Base-by-base conservation (phyloP, 2,797 vertebrate genomes). In the Aldrovandia affinis region DNA sequence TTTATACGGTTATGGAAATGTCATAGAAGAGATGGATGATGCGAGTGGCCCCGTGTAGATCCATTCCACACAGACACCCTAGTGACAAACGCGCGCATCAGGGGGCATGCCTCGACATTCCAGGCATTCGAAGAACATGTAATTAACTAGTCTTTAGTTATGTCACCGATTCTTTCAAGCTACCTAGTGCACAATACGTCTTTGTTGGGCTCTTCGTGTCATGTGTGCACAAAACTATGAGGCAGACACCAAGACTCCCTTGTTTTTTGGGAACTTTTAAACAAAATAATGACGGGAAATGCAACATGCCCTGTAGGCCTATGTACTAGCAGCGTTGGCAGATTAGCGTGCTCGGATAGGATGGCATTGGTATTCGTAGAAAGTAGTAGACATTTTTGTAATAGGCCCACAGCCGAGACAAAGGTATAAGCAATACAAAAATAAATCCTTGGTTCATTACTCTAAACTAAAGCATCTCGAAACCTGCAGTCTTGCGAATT, bases 121-220 rank as follows among this genome's bases (percentile, higher is more conserved):
- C 65, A 36, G 33, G 33, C 65, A 70, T 70, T 70, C 65, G 65
- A 70, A 30, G 65, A 70, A 70, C 65, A 70, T 70, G 65, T 70
- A 70, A 70, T 70, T 70, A 70, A 70, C 65, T n/a, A n/a, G 65
- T 70, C 30, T 28, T 63, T n/a, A 12, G 25, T 63, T 70, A 70
- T 33, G 30, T 70, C 65, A 70, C 65, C 65, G 25, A 33, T 36
- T 70, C 65, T 18, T 70, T 36, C 65, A 70, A 12, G 33, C 3
- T 70, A 65, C 28, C 30, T 20, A 20, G 30, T 18, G 14, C 63
- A 65, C 63, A 65, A 36, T 70, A 15, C 12, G 65, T 15, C 25
- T 70, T 70, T 70, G 65, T 70, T 28, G 59, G 22, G 25, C 55
- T 63, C 59, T 63, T 63, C 59, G 6, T n/a, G 65, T 70, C 1